These are phyloP conservation scores for Myotis yumanensis DNA, from an alignment of 2,113 vertebrate genomes.

Conservation along the genomic window DNA sequence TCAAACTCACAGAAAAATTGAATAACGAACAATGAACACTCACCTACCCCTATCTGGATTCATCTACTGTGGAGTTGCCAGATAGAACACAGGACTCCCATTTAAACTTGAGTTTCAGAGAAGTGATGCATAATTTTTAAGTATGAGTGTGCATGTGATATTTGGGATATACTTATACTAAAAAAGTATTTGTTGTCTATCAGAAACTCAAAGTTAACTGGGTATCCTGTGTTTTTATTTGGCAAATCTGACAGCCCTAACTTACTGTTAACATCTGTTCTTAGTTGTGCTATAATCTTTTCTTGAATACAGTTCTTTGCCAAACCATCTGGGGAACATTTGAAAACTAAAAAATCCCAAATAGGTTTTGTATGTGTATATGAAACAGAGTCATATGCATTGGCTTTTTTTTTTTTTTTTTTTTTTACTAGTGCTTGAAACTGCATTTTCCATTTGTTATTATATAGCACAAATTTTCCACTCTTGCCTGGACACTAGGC, in stretches of 20 bases:
- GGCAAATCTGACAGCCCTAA: not conserved
- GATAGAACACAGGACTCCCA: not conserved
- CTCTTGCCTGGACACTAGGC: not conserved
- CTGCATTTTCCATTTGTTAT: conserved; percentile 1
- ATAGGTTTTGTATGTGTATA: not conserved
- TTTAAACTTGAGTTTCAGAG: not conserved
- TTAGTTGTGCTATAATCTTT: not conserved
- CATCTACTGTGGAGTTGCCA: not conserved
- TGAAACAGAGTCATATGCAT: not conserved
- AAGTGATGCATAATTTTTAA: conserved; percentile 18
- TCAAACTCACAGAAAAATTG: not conserved
- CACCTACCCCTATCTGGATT: not conserved
- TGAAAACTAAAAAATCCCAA: conserved; percentile 43
- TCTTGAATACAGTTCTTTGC: conserved; percentile 23
- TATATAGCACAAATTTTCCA: not conserved
- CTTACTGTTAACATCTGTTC: conserved; percentile 19
- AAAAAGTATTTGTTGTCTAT: not conserved
- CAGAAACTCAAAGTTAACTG: conserved; percentile 42
- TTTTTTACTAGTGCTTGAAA: not conserved
- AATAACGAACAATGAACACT: not conserved
- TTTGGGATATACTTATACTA: not conserved
- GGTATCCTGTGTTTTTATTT: conserved; percentile 50
- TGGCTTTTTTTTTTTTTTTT: not conserved
- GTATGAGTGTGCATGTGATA: not conserved
- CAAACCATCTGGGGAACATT: conserved; percentile 47